Base-by-base conservation (phyloP, 2,797 vertebrate species). In the Cuniculus paca region DNA sequence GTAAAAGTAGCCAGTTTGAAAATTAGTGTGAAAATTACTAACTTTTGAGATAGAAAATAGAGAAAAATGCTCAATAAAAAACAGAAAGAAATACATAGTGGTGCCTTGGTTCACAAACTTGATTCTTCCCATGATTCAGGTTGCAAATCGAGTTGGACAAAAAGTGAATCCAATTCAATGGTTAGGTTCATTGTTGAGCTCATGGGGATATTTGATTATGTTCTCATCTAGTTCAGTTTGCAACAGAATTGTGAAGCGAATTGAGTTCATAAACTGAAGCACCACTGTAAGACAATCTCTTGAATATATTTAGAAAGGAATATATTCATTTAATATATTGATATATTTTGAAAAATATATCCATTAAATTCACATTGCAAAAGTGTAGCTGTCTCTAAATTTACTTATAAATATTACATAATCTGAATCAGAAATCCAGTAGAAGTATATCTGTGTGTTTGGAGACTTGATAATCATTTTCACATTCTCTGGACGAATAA, bases 381-480 rank as follows among this genome's bases (percentile, higher is more conserved):
- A 90, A 74, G 16, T 34, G 68, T 80, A 80, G 6, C 8, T 84
- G 8, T 94, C 88, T 88, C 36, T 90, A 84, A 95, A 52, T 68
- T 94, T 79, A 91, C 48, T 50, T 80, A 81, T 1, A 96, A 93
- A 83, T 54, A 54, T 61, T 79, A n/a, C 50, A 3, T 83, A 58
- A 74, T 63, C 13, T 39, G 85, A 16, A 87, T 87, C 36, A 90
- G n/a, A 91, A 94, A 80, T 70, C 45, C 28, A 60, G 19, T 91
- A 65, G 50, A 68, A 31, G 10, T 79, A 6, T 86, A 10, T 82
- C 31, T 45, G 2, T 74, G 48, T 72, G 16, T 91, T 84, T 95
- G 20, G 63, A 90, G 72, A 89, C n/a, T 68, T 92, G 61, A 61
- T 20, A 50, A 24, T 96, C 34, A 94, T 90, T 97, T 94, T 94